phyloP scores from a whole-genome alignment of 2,888 invertebrate species.

The Neria commutata region DNA sequence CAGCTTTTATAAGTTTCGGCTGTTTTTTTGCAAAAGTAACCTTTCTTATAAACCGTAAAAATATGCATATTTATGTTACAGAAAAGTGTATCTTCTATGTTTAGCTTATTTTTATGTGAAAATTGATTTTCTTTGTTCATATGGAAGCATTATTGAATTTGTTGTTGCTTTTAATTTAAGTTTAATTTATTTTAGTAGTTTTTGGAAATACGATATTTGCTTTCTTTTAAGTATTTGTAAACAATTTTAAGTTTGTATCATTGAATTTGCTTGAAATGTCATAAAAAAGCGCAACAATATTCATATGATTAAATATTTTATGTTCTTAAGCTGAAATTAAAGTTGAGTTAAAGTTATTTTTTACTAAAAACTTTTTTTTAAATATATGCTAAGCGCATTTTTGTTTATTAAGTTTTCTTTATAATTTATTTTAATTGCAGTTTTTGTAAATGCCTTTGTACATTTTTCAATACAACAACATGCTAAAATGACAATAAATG shows the following conservation, averaged over 20 bases:
- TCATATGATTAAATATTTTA: no score
- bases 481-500: conserved; percentile 3
- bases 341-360: neutral
- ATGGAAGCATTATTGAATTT: no score
- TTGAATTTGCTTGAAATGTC: conserved; percentile 20
- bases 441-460: conserved; percentile 6
- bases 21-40: no score
- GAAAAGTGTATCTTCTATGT: neutral
- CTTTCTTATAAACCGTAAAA: no score
- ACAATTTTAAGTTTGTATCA: conserved; percentile 30
- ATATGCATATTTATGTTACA: conserved; percentile 16
- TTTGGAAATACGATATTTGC: neutral
- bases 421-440: conserved; percentile 15
- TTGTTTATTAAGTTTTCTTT: conserved; percentile 9
- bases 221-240: conserved; percentile 48
- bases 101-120: neutral
- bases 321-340: neutral
- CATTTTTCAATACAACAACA: neutral
- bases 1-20: no score
- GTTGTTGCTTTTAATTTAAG: no score
- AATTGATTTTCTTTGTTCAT: conserved; percentile 16
- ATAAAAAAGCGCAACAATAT: neutral
- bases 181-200: no score
- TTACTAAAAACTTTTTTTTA: conserved; percentile 24
- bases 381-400: no score